phyloP scores from a whole-genome alignment of 2,888 invertebrate species.

The Callyntrura sp. region DNA sequence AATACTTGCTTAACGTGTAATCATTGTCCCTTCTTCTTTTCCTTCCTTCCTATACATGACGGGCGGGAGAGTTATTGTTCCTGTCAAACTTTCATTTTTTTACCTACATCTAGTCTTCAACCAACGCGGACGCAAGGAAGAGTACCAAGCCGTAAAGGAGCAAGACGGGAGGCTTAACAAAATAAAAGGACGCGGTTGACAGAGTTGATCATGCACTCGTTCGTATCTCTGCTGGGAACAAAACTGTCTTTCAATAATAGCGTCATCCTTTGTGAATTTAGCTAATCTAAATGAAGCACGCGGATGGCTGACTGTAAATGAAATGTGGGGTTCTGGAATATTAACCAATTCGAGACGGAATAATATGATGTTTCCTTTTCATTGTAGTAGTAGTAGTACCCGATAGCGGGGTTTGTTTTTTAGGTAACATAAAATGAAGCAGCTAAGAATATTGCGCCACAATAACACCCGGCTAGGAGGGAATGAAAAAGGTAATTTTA shows the following conservation, averaged over 20 bases:
- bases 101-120: neutral
- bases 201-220: too few species aligned
- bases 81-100: conserved; percentile 49
- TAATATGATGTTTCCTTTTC: too few species aligned
- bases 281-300: too few species aligned
- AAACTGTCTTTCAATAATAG: too few species aligned
- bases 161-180: too few species aligned
- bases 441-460: neutral
- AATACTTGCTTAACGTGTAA: conserved; percentile 21
- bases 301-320: too few species aligned
- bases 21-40: conserved; percentile 27
- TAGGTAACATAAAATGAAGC: neutral
- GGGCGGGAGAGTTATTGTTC: conserved; percentile 7
- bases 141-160: too few species aligned
- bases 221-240: neutral
- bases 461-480: neutral
- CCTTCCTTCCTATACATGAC: conserved; percentile 15
- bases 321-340: too few species aligned
- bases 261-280: too few species aligned
- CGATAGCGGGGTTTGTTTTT: neutral
- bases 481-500: conserved; percentile 3
- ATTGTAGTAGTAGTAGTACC: neutral
- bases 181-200: conserved; percentile 11
- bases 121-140: too few species aligned
- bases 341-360: too few species aligned